Conservation (phyloP, 2,113 vertebrate species). For the Capreolus pygargus region DNA sequence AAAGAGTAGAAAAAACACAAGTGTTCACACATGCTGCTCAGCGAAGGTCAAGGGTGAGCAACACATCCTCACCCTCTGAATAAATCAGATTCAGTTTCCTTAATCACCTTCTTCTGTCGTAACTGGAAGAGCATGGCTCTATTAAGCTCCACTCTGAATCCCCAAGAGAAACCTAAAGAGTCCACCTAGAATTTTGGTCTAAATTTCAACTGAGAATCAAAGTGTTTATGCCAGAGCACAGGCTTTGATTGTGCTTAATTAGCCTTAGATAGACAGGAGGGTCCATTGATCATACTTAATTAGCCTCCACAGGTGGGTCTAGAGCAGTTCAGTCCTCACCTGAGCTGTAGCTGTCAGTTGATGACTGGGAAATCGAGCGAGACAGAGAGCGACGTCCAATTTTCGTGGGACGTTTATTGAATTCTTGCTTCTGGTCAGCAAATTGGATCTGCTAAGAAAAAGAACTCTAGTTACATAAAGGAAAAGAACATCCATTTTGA, state of each 20-base stretch:
- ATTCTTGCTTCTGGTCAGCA: slow-evolving; percentile 98
- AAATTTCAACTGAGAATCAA: slow-evolving; percentile 25
- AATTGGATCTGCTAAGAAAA: slow-evolving; percentile 92
- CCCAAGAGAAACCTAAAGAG: slow-evolving; percentile 12
- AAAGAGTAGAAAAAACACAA: background rate
- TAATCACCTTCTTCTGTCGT: background rate
- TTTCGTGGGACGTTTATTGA: slow-evolving; percentile 97
- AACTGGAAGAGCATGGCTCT: background rate
- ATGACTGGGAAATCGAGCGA: slow-evolving; percentile 98
- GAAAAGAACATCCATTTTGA: background rate
- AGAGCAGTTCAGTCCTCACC: slow-evolving; percentile 79
- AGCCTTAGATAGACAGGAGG: background rate
- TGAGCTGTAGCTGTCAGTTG: slow-evolving; percentile 98
- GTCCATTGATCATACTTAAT: background rate
- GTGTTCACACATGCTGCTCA: background rate
- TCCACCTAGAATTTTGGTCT: slow-evolving; percentile 24
- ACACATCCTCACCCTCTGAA: background rate
- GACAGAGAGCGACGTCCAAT: slow-evolving; percentile 96
- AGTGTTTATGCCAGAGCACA: background rate
- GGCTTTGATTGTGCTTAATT: background rate
- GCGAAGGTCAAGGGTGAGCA: background rate
- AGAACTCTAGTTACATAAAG: background rate
- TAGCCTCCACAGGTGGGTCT: background rate
- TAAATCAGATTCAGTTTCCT: background rate
- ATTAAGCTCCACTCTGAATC: background rate